Base-by-base conservation (phyloP, 2,888 invertebrate species). In the Monopis laevigella region DNA sequence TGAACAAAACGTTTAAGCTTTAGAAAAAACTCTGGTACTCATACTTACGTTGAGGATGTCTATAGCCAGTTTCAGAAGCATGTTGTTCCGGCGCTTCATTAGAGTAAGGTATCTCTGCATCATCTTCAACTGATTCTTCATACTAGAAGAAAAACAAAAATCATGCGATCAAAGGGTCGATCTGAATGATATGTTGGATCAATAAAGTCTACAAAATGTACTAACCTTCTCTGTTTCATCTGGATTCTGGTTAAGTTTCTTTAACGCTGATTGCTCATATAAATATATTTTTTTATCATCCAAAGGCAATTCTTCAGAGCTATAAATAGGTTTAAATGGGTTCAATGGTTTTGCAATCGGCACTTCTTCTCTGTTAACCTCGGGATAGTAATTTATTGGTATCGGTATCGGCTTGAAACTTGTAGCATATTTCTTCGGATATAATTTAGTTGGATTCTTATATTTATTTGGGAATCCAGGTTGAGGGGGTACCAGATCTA, bases 371-470 rank as follows among this genome's bases (percentile, higher is more conserved):
- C 50, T 48, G 27, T 60, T 47, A 12, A 60, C 62, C 18, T 65
- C 67, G 27, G 55, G 58, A 43, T 59, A 72, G 47, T 70, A 70
- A 3, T 54, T 54, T 43, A 78, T 54, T 5, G 80, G 80, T 48
- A 80, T 75, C 1, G 72, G 65, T 30, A 78, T 56, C 0, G 80
- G 75, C 41, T 77, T 80, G 41, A 83, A 73, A 14, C 72, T 71
- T 35, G 74, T 68, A 45, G 68, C 59, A 56, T 73, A 86, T 54
- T 86, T 86, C 55, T 86, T 86, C 0, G 86, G 86, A 51, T 82
- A 85, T 16, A 73, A 51, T 44, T 78, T 78, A 13, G 84, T 85
- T 2, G 85, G 84, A 14, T 62, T 57, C 48, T 78, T 69, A 27
- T 57, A 52, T 47, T 60, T 64, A 52, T 46, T 66, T 49, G 58